These are phyloP conservation scores for Tortricodes alternella DNA, from an alignment of 2,888 invertebrate species.

Conservation along the genomic window DNA sequence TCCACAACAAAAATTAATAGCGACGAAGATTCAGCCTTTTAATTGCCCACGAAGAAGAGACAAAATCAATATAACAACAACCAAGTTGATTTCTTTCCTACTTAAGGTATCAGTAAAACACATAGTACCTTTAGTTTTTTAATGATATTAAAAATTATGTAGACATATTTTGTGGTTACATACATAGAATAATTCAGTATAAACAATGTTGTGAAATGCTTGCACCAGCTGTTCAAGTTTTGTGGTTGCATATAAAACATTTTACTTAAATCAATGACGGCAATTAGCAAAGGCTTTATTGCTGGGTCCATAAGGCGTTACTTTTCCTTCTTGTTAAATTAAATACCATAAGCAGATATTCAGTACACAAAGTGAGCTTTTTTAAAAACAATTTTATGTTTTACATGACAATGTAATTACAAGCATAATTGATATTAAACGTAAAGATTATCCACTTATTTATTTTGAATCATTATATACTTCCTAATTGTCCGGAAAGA, in stretches of 20 bases:
- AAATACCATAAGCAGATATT: conserved; percentile 62
- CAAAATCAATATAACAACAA: no score
- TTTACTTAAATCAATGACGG: conserved; percentile 61
- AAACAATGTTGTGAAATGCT: conserved; percentile 74
- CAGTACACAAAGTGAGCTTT: conserved; percentile 60
- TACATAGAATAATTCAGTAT: conserved; percentile 79
- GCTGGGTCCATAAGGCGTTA: conserved; percentile 52
- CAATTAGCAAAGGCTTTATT: conserved; percentile 52
- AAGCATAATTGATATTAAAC: no score
- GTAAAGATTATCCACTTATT: no score
- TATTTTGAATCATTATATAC: conserved; percentile 8
- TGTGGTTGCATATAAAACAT: conserved; percentile 64
- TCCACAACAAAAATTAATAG: no score
- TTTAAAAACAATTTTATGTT: conserved; percentile 56
- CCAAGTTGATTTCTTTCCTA: no score
- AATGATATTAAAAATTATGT: conserved; percentile 78
- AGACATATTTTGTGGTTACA: conserved; percentile 81
- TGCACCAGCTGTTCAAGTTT: conserved; percentile 62
- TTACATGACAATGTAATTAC: conserved; percentile 65
- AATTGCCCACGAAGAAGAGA: no score
- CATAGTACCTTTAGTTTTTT: conserved; percentile 64
- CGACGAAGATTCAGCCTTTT: no score
- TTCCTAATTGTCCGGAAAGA: conserved; percentile 5
- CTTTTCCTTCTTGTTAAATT: conserved; percentile 56
- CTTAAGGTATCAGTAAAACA: conserved; percentile 35